Evolutionary conservation across 2,888 invertebrate genomes (phyloP), one percentile per base, ranked within the genome.

Genomic region (Maniola hyperantus): DNA sequence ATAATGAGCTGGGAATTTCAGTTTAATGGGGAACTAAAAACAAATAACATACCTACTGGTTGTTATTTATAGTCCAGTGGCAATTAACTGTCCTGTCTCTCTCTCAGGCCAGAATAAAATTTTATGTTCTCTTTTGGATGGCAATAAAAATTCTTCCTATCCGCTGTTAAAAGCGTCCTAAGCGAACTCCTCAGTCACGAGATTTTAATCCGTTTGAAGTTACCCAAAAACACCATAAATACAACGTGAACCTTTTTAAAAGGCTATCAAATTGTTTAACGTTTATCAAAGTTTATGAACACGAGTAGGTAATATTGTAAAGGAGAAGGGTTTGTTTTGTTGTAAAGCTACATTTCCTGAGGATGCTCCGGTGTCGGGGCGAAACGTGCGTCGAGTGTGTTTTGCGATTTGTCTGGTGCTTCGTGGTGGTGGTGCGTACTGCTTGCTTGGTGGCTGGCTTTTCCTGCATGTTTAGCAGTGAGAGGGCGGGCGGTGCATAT

Each of bases 101-200:
- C 78, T 79, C 76, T 69, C 74, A 69, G 75, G 79, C 80, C 79
- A 82, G 74, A 81, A 84, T 85, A 85, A 85, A 87, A 80, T 79
- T 86, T 89, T 83, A 87, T 84, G 84, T 83, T 77, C 80, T 65
- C 75, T 82, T 85, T 84, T 80, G 79, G 79, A 80, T 73, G 77
- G 80, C 74, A 79, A 85, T 90, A 87, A 90, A 89, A 88, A 88
- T 86, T 88, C 85, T 82, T 88, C 79, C 81, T 70, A 72, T 78
- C 74, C 79, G 76, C 78, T 82, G 81, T 85, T 87, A 84, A 85
- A 83, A 83, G 79, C 81, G 76, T 80, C 81, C 82, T 84, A 83
- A 83, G 78, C 77, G 73, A 76, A 76, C 78, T 74, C 76, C 78
- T 74, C 76, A 78, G 73, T 78, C 78, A 74, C 70, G 72, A 78